Percentiles rank a stretch among this genome's conserved stretches.
Evolutionary conservation across 2,888 invertebrate genomes (phyloP).

Genomic region (Bursaphelenchus okinawaensis): DNA sequence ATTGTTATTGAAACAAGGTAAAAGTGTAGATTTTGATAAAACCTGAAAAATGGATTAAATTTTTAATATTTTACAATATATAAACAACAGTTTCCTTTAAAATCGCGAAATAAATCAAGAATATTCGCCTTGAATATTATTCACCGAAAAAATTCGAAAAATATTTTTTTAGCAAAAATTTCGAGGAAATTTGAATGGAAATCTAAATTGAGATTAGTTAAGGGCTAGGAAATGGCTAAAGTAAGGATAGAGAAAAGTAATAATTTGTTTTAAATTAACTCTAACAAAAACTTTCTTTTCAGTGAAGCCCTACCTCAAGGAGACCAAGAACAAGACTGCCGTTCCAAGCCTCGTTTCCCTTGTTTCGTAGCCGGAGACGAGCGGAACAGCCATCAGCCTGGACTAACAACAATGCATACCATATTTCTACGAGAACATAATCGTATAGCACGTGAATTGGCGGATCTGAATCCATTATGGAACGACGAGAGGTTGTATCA

Average conservation of each 20-base stretch:
- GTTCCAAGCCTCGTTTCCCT: slow-evolving; percentile 41
- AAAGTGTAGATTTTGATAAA: too few species aligned
- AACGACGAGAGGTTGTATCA: slow-evolving; percentile 59
- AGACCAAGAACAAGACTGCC: slow-evolving; percentile 53
- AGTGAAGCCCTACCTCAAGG: slow-evolving; percentile 54
- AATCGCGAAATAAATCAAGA: too few species aligned
- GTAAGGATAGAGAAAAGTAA: too few species aligned
- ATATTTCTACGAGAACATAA: slow-evolving; percentile 57
- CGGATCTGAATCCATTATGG: slow-evolving; percentile 56
- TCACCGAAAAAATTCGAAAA: too few species aligned
- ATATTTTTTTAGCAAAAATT: neutral
- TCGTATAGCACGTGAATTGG: slow-evolving; percentile 46
- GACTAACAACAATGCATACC: slow-evolving; percentile 56
- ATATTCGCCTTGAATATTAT: too few species aligned
- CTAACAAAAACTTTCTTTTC: neutral
- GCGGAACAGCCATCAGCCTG: slow-evolving; percentile 55
- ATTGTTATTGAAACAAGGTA: too few species aligned
- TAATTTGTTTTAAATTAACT: too few species aligned
- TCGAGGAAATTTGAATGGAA: neutral
- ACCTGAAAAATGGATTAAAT: too few species aligned
- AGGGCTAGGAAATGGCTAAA: too few species aligned
- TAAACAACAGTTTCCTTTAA: too few species aligned
- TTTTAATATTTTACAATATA: too few species aligned
- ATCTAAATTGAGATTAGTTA: too few species aligned
- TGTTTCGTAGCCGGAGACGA: slow-evolving; percentile 54